phyloP scores from a whole-genome alignment of 2,113 vertebrate species.

The Gnathonemus longibarbis region DNA sequence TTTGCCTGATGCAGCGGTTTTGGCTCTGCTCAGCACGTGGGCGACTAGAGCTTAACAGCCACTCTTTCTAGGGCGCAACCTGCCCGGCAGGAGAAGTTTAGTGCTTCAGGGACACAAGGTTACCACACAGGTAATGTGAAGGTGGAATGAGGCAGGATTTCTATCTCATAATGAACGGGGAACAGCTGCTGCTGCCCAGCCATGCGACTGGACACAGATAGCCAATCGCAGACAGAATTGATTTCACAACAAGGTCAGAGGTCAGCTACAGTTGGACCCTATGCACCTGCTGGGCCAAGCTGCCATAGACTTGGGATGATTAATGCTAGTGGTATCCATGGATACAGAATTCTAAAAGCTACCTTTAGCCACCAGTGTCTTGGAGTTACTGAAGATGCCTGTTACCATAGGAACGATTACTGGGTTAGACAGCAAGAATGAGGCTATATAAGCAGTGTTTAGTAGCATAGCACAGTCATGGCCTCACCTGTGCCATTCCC shows the following conservation, averaged over 20 bases:
- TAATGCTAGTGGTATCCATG: not conserved
- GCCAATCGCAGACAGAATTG: not conserved
- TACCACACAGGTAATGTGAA: not conserved
- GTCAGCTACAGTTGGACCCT: not conserved
- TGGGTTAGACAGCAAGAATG: not conserved
- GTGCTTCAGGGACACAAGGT: not conserved
- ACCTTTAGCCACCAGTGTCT: not conserved
- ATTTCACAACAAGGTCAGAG: not conserved
- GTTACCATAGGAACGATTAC: not conserved
- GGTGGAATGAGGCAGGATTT: not conserved
- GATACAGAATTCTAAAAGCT: not conserved
- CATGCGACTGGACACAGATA: not conserved
- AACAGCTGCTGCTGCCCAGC: not conserved
- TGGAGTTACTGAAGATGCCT: not conserved
- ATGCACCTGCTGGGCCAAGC: not conserved
- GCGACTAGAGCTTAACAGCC: not conserved
- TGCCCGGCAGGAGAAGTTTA: not conserved
- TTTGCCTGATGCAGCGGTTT: not conserved
- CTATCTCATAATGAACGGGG: not conserved
- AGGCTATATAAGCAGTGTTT: not conserved
- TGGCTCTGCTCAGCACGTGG: not conserved
- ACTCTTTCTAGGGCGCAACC: not conserved
- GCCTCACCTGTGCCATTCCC: not conserved
- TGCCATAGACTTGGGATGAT: not conserved
- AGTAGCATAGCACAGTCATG: not conserved